Evolutionary conservation across 2,888 invertebrate genomes (phyloP).

Genomic region (Oeneis ivallda): DNA sequence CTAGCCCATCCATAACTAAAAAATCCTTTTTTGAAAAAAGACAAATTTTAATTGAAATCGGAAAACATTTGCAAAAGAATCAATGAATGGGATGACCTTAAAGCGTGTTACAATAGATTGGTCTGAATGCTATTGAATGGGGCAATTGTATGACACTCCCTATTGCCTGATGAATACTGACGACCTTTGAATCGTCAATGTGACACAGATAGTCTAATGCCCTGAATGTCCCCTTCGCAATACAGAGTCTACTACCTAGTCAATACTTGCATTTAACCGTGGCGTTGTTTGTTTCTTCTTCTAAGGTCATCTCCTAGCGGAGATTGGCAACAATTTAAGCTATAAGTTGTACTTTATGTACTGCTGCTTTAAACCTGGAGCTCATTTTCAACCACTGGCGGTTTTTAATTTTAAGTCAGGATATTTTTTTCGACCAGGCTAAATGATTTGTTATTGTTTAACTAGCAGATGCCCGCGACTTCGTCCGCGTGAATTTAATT

Average conservation of each 20-base stretch:
- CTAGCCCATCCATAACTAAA: too few relatives aligned
- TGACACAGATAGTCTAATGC: slow-evolving; percentile 25
- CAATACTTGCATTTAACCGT: neutral
- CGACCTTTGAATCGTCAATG: slow-evolving; percentile 36
- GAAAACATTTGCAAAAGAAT: neutral
- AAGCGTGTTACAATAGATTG: neutral
- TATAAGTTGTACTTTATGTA: too few relatives aligned
- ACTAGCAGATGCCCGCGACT: too few relatives aligned
- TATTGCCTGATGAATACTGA: slow-evolving; percentile 36
- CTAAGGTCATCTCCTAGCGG: too few relatives aligned
- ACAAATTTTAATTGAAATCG: neutral
- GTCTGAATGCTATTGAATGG: slow-evolving; percentile 2
- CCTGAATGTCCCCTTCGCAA: slow-evolving; percentile 3
- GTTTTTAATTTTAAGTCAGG: too few relatives aligned
- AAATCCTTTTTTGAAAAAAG: neutral
- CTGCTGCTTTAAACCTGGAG: too few relatives aligned
- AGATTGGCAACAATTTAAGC: too few relatives aligned
- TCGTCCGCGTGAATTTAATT: too few relatives aligned
- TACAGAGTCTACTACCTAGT: neutral
- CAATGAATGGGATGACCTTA: neutral
- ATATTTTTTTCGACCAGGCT: too few relatives aligned
- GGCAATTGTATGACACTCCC: slow-evolving; percentile 25
- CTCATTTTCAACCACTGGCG: too few relatives aligned
- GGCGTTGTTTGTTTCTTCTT: too few relatives aligned
- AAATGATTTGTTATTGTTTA: too few relatives aligned